These are phyloP conservation scores for Drosophila monieri DNA, from an alignment of 2,888 invertebrate genomes.

Conservation along the genomic window DNA sequence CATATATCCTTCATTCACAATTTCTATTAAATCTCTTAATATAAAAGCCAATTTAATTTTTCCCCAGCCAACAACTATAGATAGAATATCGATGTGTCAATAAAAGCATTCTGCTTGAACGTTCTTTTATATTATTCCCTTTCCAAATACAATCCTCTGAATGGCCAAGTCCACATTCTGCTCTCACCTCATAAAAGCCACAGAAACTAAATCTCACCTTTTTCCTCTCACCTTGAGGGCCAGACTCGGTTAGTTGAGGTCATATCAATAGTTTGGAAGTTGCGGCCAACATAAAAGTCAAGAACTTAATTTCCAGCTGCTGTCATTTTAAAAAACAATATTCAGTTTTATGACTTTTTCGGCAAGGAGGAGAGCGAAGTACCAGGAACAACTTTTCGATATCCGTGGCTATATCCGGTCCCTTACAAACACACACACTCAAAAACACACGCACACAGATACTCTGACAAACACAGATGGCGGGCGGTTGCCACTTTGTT, in stretches of 20 bases:
- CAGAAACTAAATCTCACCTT: slow-evolving; percentile 12
- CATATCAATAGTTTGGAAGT: slow-evolving; percentile 75
- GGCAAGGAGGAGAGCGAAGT: slow-evolving; percentile 27
- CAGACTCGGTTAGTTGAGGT: slow-evolving; percentile 31
- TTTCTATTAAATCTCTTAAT: too few relatives aligned
- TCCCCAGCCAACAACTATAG: not conserved
- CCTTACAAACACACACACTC: slow-evolving; percentile 7
- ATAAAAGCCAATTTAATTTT: too few relatives aligned
- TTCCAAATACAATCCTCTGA: slow-evolving; percentile 9
- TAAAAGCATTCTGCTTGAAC: not conserved
- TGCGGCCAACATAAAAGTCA: slow-evolving; percentile 76
- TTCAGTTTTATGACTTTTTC: slow-evolving; percentile 69
- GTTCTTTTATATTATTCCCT: not conserved
- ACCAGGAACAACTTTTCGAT: slow-evolving; percentile 72
- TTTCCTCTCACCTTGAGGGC: not conserved
- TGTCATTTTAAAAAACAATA: slow-evolving; percentile 72
- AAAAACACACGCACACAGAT: too few relatives aligned
- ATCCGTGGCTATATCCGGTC: slow-evolving; percentile 73
- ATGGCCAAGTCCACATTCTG: slow-evolving; percentile 18
- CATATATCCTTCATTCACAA: too few relatives aligned
- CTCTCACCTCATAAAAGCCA: slow-evolving; percentile 27
- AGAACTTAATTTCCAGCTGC: slow-evolving; percentile 78
- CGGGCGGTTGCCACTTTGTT: slow-evolving; percentile 62
- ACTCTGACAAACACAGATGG: slow-evolving; percentile 19
- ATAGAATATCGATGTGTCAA: slow-evolving; percentile 24